These are phyloP conservation scores for Cephus runcator DNA, from an alignment of 2,888 invertebrate genomes.

Conservation along the genomic window DNA sequence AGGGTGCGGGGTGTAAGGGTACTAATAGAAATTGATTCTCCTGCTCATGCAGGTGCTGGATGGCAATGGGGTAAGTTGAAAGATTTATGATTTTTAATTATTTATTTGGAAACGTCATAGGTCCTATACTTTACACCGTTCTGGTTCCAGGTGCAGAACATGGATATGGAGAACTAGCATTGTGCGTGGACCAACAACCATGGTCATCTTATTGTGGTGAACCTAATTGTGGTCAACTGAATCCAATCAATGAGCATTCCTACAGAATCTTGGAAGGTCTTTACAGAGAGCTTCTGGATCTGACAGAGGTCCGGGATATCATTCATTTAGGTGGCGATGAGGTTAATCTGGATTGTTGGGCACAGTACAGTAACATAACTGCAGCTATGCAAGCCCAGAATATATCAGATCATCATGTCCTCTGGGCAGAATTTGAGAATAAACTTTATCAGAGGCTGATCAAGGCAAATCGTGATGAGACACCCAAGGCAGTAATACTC, in stretches of 20 bases:
- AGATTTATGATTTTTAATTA: constrained; percentile 4
- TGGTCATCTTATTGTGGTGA: constrained; percentile 86
- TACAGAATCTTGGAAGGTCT: constrained; percentile 79
- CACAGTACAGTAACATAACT: constrained; percentile 65
- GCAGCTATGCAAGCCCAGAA: constrained; percentile 73
- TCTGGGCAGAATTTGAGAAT: constrained; percentile 83
- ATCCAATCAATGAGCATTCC: constrained; percentile 83
- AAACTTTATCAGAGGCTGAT: constrained; percentile 72
- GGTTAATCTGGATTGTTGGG: constrained; percentile 85
- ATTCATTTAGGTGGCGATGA: constrained; percentile 89
- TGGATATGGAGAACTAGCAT: constrained; percentile 81
- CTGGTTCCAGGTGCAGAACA: constrained; percentile 68
- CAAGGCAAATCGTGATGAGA: constrained; percentile 70
- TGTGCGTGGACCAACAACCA: constrained; percentile 84
- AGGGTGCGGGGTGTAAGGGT: constrained; percentile 86
- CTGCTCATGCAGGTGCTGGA: constrained; percentile 88
- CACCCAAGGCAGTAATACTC: constrained; percentile 71
- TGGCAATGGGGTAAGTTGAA: constrained; percentile 79
- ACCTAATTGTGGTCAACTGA: constrained; percentile 88
- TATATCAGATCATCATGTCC: constrained; percentile 79
- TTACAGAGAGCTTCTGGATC: constrained; percentile 78
- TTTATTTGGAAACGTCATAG: too few species aligned
- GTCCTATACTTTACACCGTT: neutral
- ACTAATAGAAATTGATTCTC: constrained; percentile 90
- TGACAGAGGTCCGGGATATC: constrained; percentile 81